A percentile compares a stretch with the other conserved stretches of the same genome.
Conservation (phyloP, 2,113 vertebrate species). For the Antennarius striatus region DNA sequence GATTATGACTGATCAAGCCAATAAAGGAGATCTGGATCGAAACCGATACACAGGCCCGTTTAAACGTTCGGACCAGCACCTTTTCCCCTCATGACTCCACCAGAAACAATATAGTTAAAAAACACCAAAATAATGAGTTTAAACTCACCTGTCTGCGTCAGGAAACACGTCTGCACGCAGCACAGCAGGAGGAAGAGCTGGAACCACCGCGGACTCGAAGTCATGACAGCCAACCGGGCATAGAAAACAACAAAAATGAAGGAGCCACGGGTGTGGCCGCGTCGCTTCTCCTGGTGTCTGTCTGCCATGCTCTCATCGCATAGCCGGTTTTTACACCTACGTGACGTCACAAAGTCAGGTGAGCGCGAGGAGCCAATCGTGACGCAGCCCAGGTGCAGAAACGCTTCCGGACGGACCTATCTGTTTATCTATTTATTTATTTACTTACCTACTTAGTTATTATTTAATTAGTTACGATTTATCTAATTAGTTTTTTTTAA, state of each 20-base stretch:
- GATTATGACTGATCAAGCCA: too few species aligned
- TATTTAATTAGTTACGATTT: too few species aligned
- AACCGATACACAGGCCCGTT: too few species aligned
- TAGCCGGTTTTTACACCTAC: conserved; percentile 1
- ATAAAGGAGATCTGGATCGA: too few species aligned
- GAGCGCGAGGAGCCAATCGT: too few species aligned
- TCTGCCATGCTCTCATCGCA: neutral
- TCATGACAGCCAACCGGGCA: conserved; percentile 19
- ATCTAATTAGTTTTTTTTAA: too few species aligned
- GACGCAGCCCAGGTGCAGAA: too few species aligned
- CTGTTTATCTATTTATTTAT: too few species aligned
- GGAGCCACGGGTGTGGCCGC: neutral
- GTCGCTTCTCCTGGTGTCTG: neutral
- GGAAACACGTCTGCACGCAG: neutral
- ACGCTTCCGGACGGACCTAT: too few species aligned
- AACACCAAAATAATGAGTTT: neutral
- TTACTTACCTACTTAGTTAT: too few species aligned
- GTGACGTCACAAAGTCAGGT: conserved; percentile 42
- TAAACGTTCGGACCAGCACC: too few species aligned
- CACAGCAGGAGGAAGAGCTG: conserved; percentile 17
- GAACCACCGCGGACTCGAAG: neutral
- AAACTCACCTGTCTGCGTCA: neutral
- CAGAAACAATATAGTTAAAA: neutral
- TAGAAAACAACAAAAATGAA: fast-evolving
- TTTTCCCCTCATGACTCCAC: too few species aligned